Percentiles rank a stretch among this genome's conserved stretches.
Evolutionary conservation across 2,797 vertebrate species (phyloP).

Genomic region (Xenentodon cancila): DNA sequence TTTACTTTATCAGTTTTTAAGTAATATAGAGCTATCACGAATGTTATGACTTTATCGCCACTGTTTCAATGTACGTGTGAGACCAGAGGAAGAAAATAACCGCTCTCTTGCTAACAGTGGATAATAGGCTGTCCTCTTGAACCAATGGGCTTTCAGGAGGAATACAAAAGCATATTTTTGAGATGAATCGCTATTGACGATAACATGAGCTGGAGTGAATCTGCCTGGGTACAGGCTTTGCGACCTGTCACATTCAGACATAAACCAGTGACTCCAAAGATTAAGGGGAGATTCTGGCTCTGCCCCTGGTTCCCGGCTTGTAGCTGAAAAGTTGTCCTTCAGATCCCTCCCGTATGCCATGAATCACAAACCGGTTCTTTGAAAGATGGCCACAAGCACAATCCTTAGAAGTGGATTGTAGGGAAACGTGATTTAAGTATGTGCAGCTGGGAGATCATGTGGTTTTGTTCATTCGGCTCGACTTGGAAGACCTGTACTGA

Average conservation of each 20-base stretch:
- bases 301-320: slow-evolving; percentile 26
- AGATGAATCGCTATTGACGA: slow-evolving; percentile 61
- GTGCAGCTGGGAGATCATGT: slow-evolving; percentile 78
- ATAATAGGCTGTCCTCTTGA: slow-evolving; percentile 49
- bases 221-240: slow-evolving; percentile 43
- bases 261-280: slow-evolving; percentile 61
- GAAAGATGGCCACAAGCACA: slow-evolving; percentile 65
- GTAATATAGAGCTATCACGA: slow-evolving; percentile 60
- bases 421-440: slow-evolving; percentile 75
- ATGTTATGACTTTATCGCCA: slow-evolving; percentile 59
- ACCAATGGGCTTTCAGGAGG: slow-evolving; percentile 49
- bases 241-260: slow-evolving; percentile 62
- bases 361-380: slow-evolving; percentile 58
- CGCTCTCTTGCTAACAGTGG: slow-evolving; percentile 44
- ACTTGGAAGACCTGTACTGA: slow-evolving; percentile 43
- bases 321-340: slow-evolving; percentile 56
- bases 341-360: slow-evolving; percentile 49
- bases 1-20: slow-evolving; percentile 55
- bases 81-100: slow-evolving; percentile 56
- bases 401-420: slow-evolving; percentile 73
- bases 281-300: slow-evolving; percentile 43
- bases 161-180: slow-evolving; percentile 55
- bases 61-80: slow-evolving; percentile 52
- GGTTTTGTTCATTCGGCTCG: slow-evolving; percentile 71
- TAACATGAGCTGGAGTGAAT: slow-evolving; percentile 57